Evolutionary conservation across 2,113 vertebrate species (phyloP).

Genomic region (Psophia crepitans): DNA sequence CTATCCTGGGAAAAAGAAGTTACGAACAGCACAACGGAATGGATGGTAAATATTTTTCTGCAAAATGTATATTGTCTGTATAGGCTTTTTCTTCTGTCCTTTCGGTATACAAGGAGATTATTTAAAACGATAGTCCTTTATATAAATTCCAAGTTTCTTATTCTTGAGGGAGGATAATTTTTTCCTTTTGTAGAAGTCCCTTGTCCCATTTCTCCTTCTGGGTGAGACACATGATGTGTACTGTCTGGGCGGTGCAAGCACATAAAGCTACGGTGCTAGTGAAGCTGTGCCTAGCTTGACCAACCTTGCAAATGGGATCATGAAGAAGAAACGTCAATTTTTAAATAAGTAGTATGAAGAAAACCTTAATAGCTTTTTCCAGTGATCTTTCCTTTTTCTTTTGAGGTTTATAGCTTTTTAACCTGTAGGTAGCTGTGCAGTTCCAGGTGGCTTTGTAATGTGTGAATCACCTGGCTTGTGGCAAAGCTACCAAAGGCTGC

Average conservation of each 20-base stretch:
- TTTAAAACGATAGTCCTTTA: not conserved
- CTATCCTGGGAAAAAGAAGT: conserved; percentile 94
- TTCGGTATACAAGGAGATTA: not conserved
- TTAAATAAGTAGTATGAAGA: not conserved
- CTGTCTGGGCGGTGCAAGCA: not conserved
- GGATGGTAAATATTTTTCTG: conserved; percentile 81
- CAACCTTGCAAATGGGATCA: not conserved
- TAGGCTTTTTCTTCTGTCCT: not conserved
- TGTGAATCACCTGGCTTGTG: not conserved
- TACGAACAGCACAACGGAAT: conserved; percentile 97
- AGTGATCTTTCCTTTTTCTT: not conserved
- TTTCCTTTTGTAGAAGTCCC: not conserved
- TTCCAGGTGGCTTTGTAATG: not conserved
- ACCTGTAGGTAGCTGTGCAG: not conserved
- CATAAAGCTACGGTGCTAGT: not conserved
- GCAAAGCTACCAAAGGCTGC: not conserved
- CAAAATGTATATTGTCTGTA: not conserved
- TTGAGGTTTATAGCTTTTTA: not conserved
- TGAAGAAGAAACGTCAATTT: not conserved
- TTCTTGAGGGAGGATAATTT: not conserved
- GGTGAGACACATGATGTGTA: not conserved
- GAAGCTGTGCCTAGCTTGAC: not conserved
- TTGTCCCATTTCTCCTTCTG: not conserved
- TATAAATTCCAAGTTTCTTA: not conserved
- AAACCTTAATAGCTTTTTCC: not conserved